These are phyloP conservation scores for Rhinogobio ventralis DNA, from an alignment of 2,797 vertebrate species.

Conservation along the genomic window DNA sequence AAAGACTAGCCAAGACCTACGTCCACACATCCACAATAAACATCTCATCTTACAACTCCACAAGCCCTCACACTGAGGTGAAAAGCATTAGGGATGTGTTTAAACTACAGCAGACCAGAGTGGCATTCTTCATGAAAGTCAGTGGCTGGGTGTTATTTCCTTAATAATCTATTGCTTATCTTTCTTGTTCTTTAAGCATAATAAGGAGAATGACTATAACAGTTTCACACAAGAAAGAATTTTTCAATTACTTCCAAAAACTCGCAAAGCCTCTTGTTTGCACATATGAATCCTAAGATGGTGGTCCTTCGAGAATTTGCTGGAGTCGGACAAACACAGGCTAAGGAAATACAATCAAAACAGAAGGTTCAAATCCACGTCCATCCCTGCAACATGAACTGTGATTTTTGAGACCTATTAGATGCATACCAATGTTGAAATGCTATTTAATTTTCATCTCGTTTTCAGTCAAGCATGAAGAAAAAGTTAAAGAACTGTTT, in stretches of 20 bases:
- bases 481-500: not conserved
- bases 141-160: not conserved
- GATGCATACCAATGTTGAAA: not conserved
- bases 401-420: not conserved
- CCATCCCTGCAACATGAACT: not conserved
- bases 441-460: conserved; percentile 2
- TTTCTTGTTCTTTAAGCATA: not conserved
- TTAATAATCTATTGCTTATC: not conserved
- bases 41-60: not conserved
- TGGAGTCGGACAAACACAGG: not conserved
- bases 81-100: not conserved
- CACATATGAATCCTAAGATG: not conserved
- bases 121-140: not conserved
- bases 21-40: conserved; percentile 11
- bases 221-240: not conserved
- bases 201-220: not conserved
- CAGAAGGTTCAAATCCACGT: not conserved
- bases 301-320: not conserved
- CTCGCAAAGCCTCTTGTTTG: not conserved
- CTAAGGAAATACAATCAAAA: not conserved
- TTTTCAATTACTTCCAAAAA: not conserved
- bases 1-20: conserved; percentile 7
- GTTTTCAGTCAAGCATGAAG: not conserved
- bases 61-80: conserved; percentile 2
- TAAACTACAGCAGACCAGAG: not conserved